Evolutionary conservation across 2,797 vertebrate genomes (phyloP).

Genomic region (Mionectes olivaceus): DNA sequence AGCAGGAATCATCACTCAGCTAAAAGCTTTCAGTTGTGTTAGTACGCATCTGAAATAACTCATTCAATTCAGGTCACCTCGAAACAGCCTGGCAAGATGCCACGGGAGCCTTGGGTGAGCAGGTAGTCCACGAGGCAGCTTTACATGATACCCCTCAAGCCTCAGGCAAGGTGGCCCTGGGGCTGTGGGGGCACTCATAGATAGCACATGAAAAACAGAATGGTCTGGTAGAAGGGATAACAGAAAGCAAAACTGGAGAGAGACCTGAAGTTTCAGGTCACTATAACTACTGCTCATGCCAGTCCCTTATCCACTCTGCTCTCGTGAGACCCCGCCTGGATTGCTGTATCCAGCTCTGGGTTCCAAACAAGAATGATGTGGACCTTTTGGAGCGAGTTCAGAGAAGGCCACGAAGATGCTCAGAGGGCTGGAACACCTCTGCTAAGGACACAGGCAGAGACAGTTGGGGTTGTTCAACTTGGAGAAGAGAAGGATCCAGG

Average conservation of each 20-base stretch:
- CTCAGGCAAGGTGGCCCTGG: fast-evolving
- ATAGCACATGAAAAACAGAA: neutral
- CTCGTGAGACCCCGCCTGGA: neutral
- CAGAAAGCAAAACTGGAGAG: neutral
- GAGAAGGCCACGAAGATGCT: neutral
- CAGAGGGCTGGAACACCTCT: neutral
- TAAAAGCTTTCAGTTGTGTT: neutral
- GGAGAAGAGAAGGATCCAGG: neutral
- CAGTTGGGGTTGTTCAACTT: neutral
- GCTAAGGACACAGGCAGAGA: neutral
- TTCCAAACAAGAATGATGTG: too few species aligned
- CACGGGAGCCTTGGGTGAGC: fast-evolving
- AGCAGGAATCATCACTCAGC: neutral
- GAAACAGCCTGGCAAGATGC: neutral
- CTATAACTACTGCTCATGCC: neutral
- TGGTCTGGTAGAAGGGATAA: neutral
- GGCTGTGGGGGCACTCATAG: neutral
- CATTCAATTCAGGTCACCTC: neutral
- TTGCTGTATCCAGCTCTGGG: neutral
- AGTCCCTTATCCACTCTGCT: neutral
- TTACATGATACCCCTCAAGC: too few species aligned
- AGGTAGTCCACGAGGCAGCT: neutral
- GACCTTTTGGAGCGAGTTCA: neutral
- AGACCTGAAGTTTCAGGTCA: neutral
- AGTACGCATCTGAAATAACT: neutral